Evolutionary conservation across 1,140 invertebrate genomes (phyloP).

Genomic region (Tenebrio molitor): DNA sequence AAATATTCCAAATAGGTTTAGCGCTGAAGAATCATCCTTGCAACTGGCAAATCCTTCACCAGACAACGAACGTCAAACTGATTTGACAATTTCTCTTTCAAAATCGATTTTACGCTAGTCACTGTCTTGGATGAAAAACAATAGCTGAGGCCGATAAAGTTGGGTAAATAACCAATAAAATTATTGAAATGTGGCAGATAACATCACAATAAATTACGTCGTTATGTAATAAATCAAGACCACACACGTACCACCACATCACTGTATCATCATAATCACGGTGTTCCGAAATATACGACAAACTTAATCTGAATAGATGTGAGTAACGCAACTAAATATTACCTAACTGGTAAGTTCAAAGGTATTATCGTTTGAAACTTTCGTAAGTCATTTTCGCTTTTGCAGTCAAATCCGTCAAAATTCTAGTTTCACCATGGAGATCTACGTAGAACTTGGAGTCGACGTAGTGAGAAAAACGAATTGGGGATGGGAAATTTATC

Average conservation of each 20-base stretch:
- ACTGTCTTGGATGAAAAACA: neutral
- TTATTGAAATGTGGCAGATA: slow-evolving; percentile 26
- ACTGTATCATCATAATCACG: slow-evolving; percentile 1
- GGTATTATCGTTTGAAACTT: neutral
- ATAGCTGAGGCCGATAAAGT: neutral
- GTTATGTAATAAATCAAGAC: slow-evolving; percentile 42
- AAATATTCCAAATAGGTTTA: slow-evolving; percentile 23
- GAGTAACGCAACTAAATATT: too few relatives aligned
- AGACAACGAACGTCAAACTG: neutral
- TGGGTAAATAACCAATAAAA: slow-evolving; percentile 2
- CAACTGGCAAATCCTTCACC: neutral
- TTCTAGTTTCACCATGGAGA: slow-evolving; percentile 54
- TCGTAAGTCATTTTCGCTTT: slow-evolving; percentile 6
- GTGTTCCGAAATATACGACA: slow-evolving; percentile 15
- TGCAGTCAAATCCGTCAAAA: slow-evolving; percentile 23
- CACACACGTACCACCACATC: slow-evolving; percentile 37
- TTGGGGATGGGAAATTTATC: slow-evolving; percentile 60
- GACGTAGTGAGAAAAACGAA: slow-evolving; percentile 54
- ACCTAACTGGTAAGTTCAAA: slow-evolving; percentile 8
- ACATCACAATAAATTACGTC: neutral
- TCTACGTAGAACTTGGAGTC: slow-evolving; percentile 58
- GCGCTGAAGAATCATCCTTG: neutral
- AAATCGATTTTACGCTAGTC: neutral
- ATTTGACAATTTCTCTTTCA: neutral
- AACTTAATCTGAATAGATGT: slow-evolving; percentile 14